phyloP scores from a whole-genome alignment of 1,140 invertebrate genomes.

The Drosophila orosa region DNA sequence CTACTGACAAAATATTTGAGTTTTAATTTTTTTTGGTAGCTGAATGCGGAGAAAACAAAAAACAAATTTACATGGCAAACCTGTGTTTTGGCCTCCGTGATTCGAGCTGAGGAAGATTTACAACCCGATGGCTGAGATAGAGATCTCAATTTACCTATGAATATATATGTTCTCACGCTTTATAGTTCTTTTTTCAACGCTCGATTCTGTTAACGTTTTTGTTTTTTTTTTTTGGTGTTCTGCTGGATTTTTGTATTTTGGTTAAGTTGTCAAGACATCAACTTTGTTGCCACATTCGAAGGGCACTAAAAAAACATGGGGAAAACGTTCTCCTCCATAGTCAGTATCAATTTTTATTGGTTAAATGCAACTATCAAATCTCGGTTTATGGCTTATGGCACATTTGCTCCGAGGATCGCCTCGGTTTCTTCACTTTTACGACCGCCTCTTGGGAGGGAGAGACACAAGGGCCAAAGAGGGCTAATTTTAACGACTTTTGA shows the following conservation, averaged over 20 bases:
- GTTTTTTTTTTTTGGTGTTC: slow-evolving; percentile 33
- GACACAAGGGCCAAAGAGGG: slow-evolving; percentile 28
- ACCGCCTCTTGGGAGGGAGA: slow-evolving; percentile 4
- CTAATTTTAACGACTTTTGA: slow-evolving; percentile 45
- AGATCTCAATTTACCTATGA: slow-evolving; percentile 50
- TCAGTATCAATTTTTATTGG: slow-evolving; percentile 41
- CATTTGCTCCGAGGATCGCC: slow-evolving; percentile 39
- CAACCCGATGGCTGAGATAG: slow-evolving; percentile 36
- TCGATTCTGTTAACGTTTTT: neutral
- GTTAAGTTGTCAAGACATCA: slow-evolving; percentile 35
- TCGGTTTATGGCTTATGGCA: slow-evolving; percentile 48
- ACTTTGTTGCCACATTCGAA: slow-evolving; percentile 47
- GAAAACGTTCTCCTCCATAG: slow-evolving; percentile 22
- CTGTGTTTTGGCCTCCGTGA: slow-evolving; percentile 45
- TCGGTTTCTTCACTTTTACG: slow-evolving; percentile 44
- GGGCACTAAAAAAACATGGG: slow-evolving; percentile 28
- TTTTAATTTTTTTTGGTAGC: slow-evolving; percentile 38
- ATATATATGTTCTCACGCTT: slow-evolving; percentile 54
- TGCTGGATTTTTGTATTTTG: slow-evolving; percentile 15
- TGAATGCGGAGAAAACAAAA: neutral
- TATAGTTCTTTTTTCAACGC: slow-evolving; percentile 26
- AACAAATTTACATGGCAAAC: slow-evolving; percentile 43
- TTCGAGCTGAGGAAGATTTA: slow-evolving; percentile 36
- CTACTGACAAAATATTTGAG: slow-evolving; percentile 45
- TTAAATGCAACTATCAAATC: slow-evolving; percentile 46